Conservation (phyloP, 1,140 invertebrate genomes). For the Pomacea maculata region DNA sequence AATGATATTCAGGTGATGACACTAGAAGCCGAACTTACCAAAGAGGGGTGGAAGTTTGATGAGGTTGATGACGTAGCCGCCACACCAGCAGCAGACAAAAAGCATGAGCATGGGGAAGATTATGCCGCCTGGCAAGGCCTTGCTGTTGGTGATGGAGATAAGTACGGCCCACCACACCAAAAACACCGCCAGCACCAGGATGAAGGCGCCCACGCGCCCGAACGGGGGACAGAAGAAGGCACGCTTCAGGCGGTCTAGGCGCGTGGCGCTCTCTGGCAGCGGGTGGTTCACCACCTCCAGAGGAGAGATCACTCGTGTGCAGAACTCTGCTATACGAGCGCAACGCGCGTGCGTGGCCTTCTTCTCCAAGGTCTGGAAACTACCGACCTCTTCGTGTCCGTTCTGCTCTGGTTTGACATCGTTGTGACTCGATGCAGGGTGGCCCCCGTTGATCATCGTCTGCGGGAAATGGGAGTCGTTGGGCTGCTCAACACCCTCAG, state of each 20-base stretch:
- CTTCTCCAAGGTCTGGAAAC: background rate
- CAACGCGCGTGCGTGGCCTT: background rate
- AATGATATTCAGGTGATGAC: no score
- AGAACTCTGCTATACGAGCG: background rate
- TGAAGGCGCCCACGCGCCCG: slow-evolving; percentile 44
- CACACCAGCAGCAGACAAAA: slow-evolving; percentile 76
- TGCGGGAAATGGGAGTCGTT: no score
- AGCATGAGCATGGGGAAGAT: slow-evolving; percentile 78
- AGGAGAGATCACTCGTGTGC: slow-evolving; percentile 18
- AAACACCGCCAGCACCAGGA: slow-evolving; percentile 44
- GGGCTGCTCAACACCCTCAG: no score
- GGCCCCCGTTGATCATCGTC: background rate
- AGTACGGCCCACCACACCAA: slow-evolving; percentile 80
- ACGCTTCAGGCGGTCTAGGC: slow-evolving; percentile 33
- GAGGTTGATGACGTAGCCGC: slow-evolving; percentile 79
- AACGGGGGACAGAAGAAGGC: slow-evolving; percentile 54
- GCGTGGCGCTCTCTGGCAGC: slow-evolving; percentile 41
- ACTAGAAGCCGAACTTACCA: slow-evolving; percentile 35
- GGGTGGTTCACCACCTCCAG: slow-evolving; percentile 44
- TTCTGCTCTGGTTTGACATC: background rate
- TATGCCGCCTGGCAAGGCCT: slow-evolving; percentile 79
- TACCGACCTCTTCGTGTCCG: background rate
- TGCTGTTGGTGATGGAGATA: slow-evolving; percentile 77
- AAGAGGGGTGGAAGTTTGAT: slow-evolving; percentile 82
- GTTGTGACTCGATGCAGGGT: background rate